Evolutionary conservation across 2,888 invertebrate genomes (phyloP), one percentile per base, ranked within the genome.

Genomic region (Meliscaeva auricollis): DNA sequence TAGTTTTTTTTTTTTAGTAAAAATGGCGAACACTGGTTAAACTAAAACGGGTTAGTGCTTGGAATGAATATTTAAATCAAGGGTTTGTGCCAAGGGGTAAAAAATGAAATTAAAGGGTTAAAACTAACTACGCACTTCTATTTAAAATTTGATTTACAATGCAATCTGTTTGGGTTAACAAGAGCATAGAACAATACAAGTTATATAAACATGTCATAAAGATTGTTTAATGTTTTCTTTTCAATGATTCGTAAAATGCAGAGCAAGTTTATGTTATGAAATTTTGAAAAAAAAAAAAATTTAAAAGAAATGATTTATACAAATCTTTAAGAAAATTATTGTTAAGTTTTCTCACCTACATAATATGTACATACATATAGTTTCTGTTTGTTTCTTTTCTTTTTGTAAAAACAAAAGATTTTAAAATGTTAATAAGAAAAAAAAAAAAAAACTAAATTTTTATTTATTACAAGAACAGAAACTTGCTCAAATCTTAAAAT

Each of bases 261-360:
- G 32, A 56, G 32, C 56, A 32, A 35, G 64, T 50, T 48, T 38
- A 44, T 73, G 58, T 68, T 54, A 2, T 26, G 8, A 3, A 8
- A 38, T 26, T 1, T n/a, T n/a, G 11, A 2, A 15, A 15, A 52
- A 52, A 2, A 2, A n/a, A 1, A 26, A 7, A 30, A 30, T 22
- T 0, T 1, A 50, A 22, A 56, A 66, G 50, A 50, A 4, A 3
- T 3, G 26, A 64, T 48, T 15, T 48, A 35, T 38, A 41, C 26
- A 78, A 58, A 26, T 20, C 26, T 4, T 26, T 3, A 26, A n/a
- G n/a, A n/a, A n/a, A n/a, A n/a, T n/a, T n/a, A n/a, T n/a, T n/a
- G n/a, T n/a, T n/a, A n/a, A n/a, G n/a, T n/a, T n/a, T n/a, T n/a
- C n/a, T n/a, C n/a, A n/a, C n/a, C n/a, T n/a, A n/a, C n/a, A n/a